Conservation (phyloP, 2,797 vertebrate genomes). For the Amazona ochrocephala region DNA sequence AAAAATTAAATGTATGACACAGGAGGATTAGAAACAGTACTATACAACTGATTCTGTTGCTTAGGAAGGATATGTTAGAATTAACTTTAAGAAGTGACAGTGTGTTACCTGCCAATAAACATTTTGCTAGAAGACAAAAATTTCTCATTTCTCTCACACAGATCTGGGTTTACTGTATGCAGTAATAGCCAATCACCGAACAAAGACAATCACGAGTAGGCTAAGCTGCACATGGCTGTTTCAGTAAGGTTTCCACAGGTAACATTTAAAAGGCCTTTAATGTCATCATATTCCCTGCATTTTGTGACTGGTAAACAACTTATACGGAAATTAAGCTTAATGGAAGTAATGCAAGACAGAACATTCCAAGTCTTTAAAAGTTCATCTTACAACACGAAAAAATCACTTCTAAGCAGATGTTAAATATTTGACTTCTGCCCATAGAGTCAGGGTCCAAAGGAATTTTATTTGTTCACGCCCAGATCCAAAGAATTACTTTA, state of each 20-base stretch:
- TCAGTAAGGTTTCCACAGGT: background rate
- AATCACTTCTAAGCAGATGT: background rate
- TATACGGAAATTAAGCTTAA: background rate
- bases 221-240: background rate
- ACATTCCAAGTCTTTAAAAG: background rate
- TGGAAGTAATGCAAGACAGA: background rate
- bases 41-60: background rate
- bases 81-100: background rate
- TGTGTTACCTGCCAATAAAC: background rate
- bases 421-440: slow-evolving; percentile 48
- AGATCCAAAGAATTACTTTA: slow-evolving; percentile 1
- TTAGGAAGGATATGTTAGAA: background rate
- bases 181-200: background rate
- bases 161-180: background rate
- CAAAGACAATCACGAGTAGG: background rate
- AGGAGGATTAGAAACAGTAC: background rate
- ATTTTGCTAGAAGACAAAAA: background rate
- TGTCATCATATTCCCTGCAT: background rate
- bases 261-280: background rate
- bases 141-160: background rate
- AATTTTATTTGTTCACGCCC: slow-evolving; percentile 17
- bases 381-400: background rate
- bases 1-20: background rate
- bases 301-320: background rate
- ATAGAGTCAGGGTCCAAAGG: slow-evolving; percentile 29